Evolutionary conservation across 2,797 vertebrate species (phyloP).

Genomic region (Lagodon rhomboides): DNA sequence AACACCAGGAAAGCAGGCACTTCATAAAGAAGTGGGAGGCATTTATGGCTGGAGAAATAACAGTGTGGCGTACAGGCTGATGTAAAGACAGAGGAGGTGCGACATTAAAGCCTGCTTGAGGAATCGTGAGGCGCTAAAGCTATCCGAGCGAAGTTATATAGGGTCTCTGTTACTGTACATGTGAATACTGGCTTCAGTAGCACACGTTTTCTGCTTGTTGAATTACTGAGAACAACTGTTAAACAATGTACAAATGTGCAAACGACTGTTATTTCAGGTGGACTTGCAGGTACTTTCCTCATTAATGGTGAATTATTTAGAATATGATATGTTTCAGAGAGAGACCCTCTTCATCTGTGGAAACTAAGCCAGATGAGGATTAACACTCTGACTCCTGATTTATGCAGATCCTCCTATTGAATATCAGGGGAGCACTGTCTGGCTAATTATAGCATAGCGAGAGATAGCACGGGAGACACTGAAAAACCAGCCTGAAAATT

Average conservation of each 20-base stretch:
- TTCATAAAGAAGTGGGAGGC: slow-evolving; percentile 58
- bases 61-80: slow-evolving; percentile 45
- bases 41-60: slow-evolving; percentile 43
- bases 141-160: neutral
- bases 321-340: slow-evolving; percentile 65
- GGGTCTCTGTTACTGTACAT: neutral
- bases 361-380: slow-evolving; percentile 77
- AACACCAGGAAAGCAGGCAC: slow-evolving; percentile 56
- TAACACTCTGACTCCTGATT: slow-evolving; percentile 73
- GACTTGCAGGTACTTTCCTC: slow-evolving; percentile 38
- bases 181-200: neutral
- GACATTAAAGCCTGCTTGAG: slow-evolving; percentile 25
- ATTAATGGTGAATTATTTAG: slow-evolving; percentile 64
- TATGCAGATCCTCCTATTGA: slow-evolving; percentile 79
- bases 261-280: slow-evolving; percentile 16
- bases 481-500: slow-evolving; percentile 45
- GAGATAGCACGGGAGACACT: slow-evolving; percentile 54
- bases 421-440: slow-evolving; percentile 69
- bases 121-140: slow-evolving; percentile 10
- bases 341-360: slow-evolving; percentile 63
- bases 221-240: slow-evolving; percentile 15
- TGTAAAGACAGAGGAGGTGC: slow-evolving; percentile 46
- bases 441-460: slow-evolving; percentile 72
- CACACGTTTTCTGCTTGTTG: slow-evolving; percentile 2
- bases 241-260: neutral